Percentiles rank a stretch among this genome's conserved stretches.
These are phyloP conservation scores for Accipiter virgatus DNA, from an alignment of 2,113 vertebrate species.

Conservation along the genomic window DNA sequence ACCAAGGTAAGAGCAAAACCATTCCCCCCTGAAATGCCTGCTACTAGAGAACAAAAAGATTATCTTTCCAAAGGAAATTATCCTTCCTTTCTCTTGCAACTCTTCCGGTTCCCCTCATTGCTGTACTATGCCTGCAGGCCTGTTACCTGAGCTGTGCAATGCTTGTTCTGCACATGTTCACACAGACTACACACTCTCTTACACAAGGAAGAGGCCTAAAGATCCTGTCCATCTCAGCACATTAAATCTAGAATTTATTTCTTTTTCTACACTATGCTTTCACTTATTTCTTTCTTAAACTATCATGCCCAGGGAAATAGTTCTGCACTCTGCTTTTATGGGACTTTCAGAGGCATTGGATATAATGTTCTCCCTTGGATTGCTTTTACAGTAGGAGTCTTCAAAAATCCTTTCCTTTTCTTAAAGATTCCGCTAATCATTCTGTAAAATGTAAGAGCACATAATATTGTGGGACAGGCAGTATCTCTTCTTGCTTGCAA, in stretches of 20 bases:
- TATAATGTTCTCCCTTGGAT: neutral
- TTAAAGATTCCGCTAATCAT: neutral
- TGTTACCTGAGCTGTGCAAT: neutral
- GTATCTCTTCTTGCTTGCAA: neutral
- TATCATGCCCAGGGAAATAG: fast-evolving
- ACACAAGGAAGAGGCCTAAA: neutral
- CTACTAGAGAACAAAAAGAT: neutral
- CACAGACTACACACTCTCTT: neutral
- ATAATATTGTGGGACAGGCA: fast-evolving
- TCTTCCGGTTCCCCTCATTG: neutral
- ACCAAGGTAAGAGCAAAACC: neutral
- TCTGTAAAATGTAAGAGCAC: neutral
- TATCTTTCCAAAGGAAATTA: neutral
- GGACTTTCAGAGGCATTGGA: neutral
- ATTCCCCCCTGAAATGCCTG: neutral
- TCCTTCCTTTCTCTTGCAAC: neutral
- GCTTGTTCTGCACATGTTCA: neutral
- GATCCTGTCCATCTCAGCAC: neutral
- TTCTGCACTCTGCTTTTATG: neutral
- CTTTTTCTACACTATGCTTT: neutral
- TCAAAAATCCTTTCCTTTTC: neutral
- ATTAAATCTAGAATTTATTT: neutral
- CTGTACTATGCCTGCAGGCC: neutral
- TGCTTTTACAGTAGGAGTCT: neutral
- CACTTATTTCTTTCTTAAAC: neutral